Evolutionary conservation across 2,888 invertebrate species (phyloP).

Genomic region (Caenorhabditis angaria): DNA sequence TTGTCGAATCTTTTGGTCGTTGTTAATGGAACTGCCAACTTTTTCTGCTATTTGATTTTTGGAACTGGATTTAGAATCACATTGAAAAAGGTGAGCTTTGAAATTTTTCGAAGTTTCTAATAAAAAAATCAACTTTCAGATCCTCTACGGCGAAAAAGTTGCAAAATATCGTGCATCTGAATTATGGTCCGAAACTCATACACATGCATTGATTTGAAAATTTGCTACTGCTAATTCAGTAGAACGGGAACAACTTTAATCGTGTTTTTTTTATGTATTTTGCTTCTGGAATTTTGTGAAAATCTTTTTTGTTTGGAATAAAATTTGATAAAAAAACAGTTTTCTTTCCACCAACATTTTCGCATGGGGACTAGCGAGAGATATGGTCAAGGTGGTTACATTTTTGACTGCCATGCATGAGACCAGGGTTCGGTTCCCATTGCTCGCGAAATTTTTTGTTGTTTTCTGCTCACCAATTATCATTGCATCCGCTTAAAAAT

Average conservation of each 20-base stretch:
- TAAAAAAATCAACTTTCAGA: constrained; percentile 12
- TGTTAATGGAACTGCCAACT: constrained; percentile 70
- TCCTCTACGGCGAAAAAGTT: constrained; percentile 15
- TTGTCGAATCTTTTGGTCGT: constrained; percentile 70
- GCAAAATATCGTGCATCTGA: background rate
- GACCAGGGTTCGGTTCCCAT: too few species aligned
- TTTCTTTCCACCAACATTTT: too few species aligned
- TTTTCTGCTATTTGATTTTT: constrained; percentile 70
- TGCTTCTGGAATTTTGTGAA: background rate
- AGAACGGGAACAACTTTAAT: background rate
- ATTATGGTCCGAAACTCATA: background rate
- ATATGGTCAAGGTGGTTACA: too few species aligned
- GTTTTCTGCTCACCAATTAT: background rate
- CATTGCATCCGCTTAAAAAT: background rate
- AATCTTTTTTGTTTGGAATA: too few species aligned
- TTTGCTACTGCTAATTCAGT: background rate
- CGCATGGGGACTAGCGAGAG: too few species aligned
- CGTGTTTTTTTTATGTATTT: background rate
- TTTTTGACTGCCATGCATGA: too few species aligned
- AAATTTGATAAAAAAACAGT: too few species aligned
- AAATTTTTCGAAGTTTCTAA: constrained; percentile 6
- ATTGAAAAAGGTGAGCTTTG: constrained; percentile 43
- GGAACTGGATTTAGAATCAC: constrained; percentile 65
- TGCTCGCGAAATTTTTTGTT: background rate
- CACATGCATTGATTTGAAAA: background rate